A percentile compares a stretch with the other conserved stretches of the same genome.
Conservation (phyloP, 2,888 invertebrate genomes). For the Drosophila borealis region DNA sequence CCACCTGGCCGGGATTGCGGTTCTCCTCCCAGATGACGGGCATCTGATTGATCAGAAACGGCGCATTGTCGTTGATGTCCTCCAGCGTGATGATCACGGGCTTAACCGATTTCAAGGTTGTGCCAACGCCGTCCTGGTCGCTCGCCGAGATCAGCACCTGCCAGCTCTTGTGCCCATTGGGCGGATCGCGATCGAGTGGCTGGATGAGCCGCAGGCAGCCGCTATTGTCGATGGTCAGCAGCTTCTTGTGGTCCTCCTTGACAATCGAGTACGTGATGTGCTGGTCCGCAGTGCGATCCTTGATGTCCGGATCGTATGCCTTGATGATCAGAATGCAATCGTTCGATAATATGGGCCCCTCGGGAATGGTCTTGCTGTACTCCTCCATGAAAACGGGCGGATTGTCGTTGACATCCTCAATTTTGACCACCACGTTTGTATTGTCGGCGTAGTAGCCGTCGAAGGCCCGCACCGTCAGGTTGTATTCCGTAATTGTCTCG, state of each 20-base stretch:
- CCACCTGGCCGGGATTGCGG: slow-evolving; percentile 89
- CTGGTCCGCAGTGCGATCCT: slow-evolving; percentile 90
- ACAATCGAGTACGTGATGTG: slow-evolving; percentile 91
- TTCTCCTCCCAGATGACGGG: slow-evolving; percentile 95
- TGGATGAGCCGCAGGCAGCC: slow-evolving; percentile 89
- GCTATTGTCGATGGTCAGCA: slow-evolving; percentile 89
- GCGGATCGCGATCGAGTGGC: slow-evolving; percentile 95
- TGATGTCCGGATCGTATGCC: slow-evolving; percentile 95
- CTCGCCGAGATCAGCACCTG: slow-evolving; percentile 91
- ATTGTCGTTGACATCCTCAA: slow-evolving; percentile 97
- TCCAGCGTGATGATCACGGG: slow-evolving; percentile 89
- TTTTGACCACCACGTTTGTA: slow-evolving; percentile 93
- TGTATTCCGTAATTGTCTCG: slow-evolving; percentile 93
- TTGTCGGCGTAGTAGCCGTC: slow-evolving; percentile 94
- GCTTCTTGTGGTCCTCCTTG: slow-evolving; percentile 89
- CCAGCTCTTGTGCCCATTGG: slow-evolving; percentile 93
- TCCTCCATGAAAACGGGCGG: slow-evolving; percentile 92
- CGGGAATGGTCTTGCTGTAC: slow-evolving; percentile 90
- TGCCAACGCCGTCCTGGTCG: slow-evolving; percentile 90
- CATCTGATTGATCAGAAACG: slow-evolving; percentile 92
- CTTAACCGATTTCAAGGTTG: slow-evolving; percentile 86
- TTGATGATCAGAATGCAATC: slow-evolving; percentile 89
- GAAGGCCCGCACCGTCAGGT: slow-evolving; percentile 92
- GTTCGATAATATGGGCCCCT: slow-evolving; percentile 88
- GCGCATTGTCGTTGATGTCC: slow-evolving; percentile 98